These are phyloP conservation scores for Habrosyne pyritoides DNA, from an alignment of 2,888 invertebrate genomes.

Conservation along the genomic window DNA sequence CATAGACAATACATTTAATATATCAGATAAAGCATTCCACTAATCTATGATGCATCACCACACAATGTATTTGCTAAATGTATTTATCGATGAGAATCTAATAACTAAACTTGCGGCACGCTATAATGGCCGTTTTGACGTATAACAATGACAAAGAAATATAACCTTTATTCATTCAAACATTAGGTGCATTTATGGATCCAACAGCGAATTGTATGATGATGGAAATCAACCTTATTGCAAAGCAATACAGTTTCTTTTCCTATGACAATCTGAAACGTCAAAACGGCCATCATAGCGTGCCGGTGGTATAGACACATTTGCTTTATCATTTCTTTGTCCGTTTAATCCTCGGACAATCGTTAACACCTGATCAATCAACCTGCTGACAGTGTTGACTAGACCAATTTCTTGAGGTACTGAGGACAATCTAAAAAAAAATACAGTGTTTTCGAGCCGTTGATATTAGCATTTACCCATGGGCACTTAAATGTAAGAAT, in stretches of 20 bases:
- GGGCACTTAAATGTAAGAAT: constrained; percentile 26
- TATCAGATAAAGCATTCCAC: neutral
- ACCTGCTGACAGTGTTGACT: neutral
- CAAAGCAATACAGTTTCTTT: no score
- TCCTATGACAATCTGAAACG: no score
- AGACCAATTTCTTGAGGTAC: neutral
- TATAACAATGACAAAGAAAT: no score
- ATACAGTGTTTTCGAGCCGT: constrained; percentile 20
- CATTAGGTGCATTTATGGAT: no score
- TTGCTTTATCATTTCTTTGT: neutral
- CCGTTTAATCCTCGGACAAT: neutral
- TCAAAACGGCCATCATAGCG: no score
- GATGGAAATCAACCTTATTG: no score
- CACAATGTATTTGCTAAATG: neutral
- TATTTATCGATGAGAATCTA: neutral
- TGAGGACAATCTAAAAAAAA: constrained; percentile 16
- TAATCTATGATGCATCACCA: neutral
- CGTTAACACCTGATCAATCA: neutral
- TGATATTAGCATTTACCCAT: constrained; percentile 27
- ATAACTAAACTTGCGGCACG: neutral
- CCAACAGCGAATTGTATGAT: no score
- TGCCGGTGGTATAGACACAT: no score
- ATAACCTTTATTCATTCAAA: no score
- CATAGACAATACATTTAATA: neutral
- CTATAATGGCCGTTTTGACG: no score